phyloP scores from a whole-genome alignment of 2,113 vertebrate species.

The Sminthopsis crassicaudata region DNA sequence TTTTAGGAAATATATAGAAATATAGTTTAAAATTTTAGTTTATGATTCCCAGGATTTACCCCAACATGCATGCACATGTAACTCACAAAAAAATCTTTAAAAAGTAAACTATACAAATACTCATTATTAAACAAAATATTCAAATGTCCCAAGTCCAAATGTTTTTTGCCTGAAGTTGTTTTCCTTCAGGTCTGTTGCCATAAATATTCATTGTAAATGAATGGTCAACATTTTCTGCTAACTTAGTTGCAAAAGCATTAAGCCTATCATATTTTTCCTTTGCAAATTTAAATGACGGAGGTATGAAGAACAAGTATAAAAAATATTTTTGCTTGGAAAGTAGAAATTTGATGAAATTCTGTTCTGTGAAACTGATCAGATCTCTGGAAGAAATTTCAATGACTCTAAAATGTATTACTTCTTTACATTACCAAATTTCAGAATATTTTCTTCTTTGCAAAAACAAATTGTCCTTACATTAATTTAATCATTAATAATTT shows the following conservation, averaged over 20 bases:
- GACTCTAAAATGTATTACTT: conserved; percentile 12
- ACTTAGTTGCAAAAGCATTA: conserved; percentile 32
- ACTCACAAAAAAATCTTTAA: conserved; percentile 76
- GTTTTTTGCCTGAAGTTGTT: conserved; percentile 54
- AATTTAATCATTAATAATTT: neutral
- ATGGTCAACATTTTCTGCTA: conserved; percentile 36
- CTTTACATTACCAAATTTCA: neutral
- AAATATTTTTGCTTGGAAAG: conserved; percentile 27
- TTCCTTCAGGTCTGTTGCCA: conserved; percentile 70
- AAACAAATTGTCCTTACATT: neutral
- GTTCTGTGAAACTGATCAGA: neutral
- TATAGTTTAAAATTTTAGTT: conserved; percentile 81
- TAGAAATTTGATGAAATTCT: conserved; percentile 52
- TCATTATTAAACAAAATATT: conserved; percentile 52
- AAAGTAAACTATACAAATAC: conserved; percentile 77
- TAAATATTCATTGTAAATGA: conserved; percentile 43
- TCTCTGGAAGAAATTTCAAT: conserved; percentile 32
- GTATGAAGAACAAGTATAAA: conserved; percentile 63
- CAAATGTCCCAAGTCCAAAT: conserved; percentile 51
- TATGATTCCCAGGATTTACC: conserved; percentile 70
- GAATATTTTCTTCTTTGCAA: conserved; percentile 45
- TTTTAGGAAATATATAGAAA: conserved; percentile 86
- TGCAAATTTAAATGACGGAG: conserved; percentile 30
- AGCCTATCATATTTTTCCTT: conserved; percentile 25
- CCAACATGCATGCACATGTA: conserved; percentile 63